Conservation (phyloP, 2,113 vertebrate species). For the Hemiprocne comata region DNA sequence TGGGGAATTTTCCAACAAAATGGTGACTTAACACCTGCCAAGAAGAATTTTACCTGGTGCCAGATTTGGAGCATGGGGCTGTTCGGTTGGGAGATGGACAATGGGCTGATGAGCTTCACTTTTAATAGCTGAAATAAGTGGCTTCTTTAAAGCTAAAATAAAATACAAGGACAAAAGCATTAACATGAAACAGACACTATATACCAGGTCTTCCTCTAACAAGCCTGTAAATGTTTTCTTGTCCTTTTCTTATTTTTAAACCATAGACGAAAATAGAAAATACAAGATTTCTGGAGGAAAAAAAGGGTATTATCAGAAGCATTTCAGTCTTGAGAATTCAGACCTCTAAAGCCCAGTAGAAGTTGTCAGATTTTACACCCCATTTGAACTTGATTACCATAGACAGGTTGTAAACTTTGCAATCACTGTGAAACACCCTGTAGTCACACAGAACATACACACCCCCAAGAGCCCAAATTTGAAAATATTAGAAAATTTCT, state of each 20-base stretch:
- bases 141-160: conserved; percentile 76
- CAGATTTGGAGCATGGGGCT: conserved; percentile 67
- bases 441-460: background rate
- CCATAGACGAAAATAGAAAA: background rate
- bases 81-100: conserved; percentile 60
- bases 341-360: background rate
- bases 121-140: conserved; percentile 67
- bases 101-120: conserved; percentile 55
- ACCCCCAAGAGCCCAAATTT: background rate
- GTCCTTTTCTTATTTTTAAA: background rate
- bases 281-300: background rate
- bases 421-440: background rate
- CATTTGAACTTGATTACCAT: background rate
- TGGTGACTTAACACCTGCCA: accelerated
- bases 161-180: conserved; percentile 34
- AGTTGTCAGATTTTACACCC: background rate
- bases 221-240: background rate
- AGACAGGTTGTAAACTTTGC: background rate
- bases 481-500: background rate
- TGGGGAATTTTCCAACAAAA: background rate
- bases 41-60: conserved; percentile 63
- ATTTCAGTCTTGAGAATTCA: background rate
- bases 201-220: background rate
- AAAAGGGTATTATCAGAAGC: background rate
- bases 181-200: background rate